These are phyloP conservation scores for Oryzias melastigma DNA, from an alignment of 2,113 vertebrate species.

Conservation along the genomic window DNA sequence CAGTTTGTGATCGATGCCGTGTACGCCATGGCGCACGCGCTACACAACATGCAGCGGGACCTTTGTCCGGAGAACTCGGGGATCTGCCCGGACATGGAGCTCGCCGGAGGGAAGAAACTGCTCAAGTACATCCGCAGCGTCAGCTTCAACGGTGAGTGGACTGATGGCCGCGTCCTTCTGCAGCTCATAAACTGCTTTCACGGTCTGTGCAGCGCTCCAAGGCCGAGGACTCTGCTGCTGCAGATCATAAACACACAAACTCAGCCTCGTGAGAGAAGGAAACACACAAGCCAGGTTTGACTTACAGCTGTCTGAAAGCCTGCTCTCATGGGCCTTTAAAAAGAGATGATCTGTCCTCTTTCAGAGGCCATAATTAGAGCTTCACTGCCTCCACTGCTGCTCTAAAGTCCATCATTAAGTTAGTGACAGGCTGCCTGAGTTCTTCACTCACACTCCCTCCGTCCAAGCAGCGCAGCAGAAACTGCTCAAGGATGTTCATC, in stretches of 20 bases:
- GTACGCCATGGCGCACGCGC: slow-evolving; percentile 92
- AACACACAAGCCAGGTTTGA: neutral
- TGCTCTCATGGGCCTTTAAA: neutral
- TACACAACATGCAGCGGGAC: slow-evolving; percentile 94
- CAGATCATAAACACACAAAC: too few species aligned
- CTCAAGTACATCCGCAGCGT: slow-evolving; percentile 92
- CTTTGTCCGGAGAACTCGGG: slow-evolving; percentile 86
- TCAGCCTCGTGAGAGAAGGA: too few species aligned
- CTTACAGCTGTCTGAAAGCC: too few species aligned
- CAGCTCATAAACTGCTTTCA: neutral
- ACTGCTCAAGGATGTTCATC: neutral
- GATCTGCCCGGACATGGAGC: slow-evolving; percentile 90
- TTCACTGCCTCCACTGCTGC: neutral
- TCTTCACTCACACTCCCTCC: neutral
- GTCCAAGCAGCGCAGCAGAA: neutral
- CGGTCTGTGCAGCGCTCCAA: too few species aligned
- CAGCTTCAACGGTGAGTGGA: slow-evolving; percentile 82
- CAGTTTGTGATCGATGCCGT: slow-evolving; percentile 96
- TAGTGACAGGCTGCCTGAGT: neutral
- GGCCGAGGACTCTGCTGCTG: too few species aligned
- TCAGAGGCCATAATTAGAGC: neutral
- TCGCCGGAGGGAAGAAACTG: slow-evolving; percentile 86
- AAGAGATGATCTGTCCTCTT: neutral
- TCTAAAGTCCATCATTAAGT: slow-evolving; percentile 1
- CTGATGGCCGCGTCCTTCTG: neutral